phyloP scores from a whole-genome alignment of 2,888 invertebrate species.

The Portevinia maculata region DNA sequence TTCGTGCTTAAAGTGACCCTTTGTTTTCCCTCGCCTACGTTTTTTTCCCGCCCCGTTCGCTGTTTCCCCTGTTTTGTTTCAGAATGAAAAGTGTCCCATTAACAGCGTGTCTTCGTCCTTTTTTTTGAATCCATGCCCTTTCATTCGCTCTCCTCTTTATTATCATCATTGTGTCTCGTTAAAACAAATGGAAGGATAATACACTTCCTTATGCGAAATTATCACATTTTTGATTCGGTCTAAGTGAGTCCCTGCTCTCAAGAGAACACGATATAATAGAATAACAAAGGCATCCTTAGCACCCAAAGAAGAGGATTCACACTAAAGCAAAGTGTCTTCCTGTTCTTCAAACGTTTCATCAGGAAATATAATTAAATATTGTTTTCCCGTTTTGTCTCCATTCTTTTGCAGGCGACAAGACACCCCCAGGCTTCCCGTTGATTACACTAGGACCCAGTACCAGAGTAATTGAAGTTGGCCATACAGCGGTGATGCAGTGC shows the following conservation, averaged over 20 bases:
- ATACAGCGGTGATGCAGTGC: conserved; percentile 94
- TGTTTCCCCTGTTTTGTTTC: conserved; percentile 27
- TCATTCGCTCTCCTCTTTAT: conserved; percentile 36
- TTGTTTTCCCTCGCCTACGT: conserved; percentile 51
- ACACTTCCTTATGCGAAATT: conserved; percentile 73
- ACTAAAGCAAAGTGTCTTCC: conserved; percentile 25
- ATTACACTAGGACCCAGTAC: conserved; percentile 94
- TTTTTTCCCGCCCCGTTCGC: conserved; percentile 17
- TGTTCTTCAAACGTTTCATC: conserved; percentile 9
- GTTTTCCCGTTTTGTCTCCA: conserved; percentile 10
- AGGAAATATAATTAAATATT: conserved; percentile 52
- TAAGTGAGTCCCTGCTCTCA: conserved; percentile 10
- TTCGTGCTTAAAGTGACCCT: conserved; percentile 70
- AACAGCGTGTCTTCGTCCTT: conserved; percentile 44
- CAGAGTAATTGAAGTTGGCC: conserved; percentile 98
- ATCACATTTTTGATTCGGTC: conserved; percentile 60
- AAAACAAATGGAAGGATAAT: conserved; percentile 72
- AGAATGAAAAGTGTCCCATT: conserved; percentile 66
- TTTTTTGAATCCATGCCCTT: conserved; percentile 4
- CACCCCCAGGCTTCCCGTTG: conserved; percentile 96
- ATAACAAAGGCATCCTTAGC: conserved; percentile 32
- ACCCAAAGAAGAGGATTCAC: conserved; percentile 1
- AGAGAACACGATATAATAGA: conserved; percentile 4
- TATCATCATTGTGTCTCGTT: conserved; percentile 46
- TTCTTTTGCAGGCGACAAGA: conserved; percentile 87